These are phyloP conservation scores for Pachymerium ferrugineum DNA, from an alignment of 2,888 invertebrate species.

Conservation along the genomic window DNA sequence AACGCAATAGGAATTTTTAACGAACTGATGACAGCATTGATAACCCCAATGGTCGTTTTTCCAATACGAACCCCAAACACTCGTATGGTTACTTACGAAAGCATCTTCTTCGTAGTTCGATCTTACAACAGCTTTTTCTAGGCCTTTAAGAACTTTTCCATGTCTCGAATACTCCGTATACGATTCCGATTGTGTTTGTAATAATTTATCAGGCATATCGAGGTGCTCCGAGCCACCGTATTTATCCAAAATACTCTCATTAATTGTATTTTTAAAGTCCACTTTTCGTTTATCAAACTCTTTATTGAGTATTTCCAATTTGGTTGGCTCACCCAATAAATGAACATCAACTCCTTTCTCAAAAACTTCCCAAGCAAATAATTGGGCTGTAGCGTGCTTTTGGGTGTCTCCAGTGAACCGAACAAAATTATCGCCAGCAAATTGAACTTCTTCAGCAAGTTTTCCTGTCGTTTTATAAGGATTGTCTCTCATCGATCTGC, in stretches of 20 bases:
- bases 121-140: constrained; percentile 77
- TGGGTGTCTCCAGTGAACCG: constrained; percentile 89
- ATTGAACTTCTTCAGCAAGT: constrained; percentile 51
- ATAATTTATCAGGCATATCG: no score
- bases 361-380: constrained; percentile 97
- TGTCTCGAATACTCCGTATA: constrained; percentile 93
- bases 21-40: constrained; percentile 79
- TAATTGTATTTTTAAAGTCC: no score
- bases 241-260: no score
- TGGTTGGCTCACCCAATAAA: constrained; percentile 94
- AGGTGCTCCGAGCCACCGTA: no score
- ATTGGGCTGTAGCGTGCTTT: constrained; percentile 80
- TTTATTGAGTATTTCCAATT: constrained; percentile 80
- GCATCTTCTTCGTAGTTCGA: constrained; percentile 93
- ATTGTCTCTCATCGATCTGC: constrained; percentile 96
- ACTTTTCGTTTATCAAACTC: no score
- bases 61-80: constrained; percentile 97
- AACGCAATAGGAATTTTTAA: constrained; percentile 78
- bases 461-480: constrained; percentile 61
- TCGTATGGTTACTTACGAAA: constrained; percentile 83
- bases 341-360: constrained; percentile 90
- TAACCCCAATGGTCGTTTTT: constrained; percentile 89
- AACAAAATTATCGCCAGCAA: no score
- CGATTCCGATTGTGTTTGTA: constrained; percentile 76
- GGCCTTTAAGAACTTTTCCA: constrained; percentile 76